Conservation (phyloP, 2,797 vertebrate species). For the Muraenolepis orangiensis region DNA sequence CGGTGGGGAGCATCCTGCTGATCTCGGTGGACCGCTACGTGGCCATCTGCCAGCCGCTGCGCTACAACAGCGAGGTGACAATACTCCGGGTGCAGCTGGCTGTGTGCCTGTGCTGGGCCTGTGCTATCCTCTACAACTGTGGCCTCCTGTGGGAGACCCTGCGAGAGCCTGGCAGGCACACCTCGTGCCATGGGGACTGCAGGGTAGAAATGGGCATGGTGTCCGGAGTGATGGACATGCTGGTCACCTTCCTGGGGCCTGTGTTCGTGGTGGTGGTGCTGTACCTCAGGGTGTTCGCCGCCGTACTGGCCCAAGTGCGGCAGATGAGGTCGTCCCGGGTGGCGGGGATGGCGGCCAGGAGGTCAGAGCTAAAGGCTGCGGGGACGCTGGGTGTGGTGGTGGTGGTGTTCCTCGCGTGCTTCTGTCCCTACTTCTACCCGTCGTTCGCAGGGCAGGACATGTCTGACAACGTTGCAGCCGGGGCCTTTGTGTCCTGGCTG, state of each 20-base stretch:
- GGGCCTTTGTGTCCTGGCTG: too few species aligned
- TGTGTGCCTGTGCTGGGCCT: constrained; percentile 54
- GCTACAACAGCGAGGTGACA: constrained; percentile 48
- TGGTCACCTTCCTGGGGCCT: constrained; percentile 50
- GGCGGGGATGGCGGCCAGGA: too few species aligned
- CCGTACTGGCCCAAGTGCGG: constrained; percentile 14
- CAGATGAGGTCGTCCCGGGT: not conserved
- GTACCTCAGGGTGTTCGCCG: constrained; percentile 53
- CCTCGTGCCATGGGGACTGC: constrained; percentile 54
- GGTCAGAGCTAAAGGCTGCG: too few species aligned
- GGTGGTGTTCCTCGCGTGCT: too few species aligned
- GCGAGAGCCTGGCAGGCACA: constrained; percentile 26
- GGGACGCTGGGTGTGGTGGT: too few species aligned
- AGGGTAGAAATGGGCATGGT: constrained; percentile 30
- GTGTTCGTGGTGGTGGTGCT: constrained; percentile 51
- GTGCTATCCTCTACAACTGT: constrained; percentile 47
- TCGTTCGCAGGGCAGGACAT: too few species aligned
- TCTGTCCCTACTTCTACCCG: too few species aligned
- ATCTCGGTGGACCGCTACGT: constrained; percentile 70
- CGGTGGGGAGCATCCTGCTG: constrained; percentile 75
- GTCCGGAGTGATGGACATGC: constrained; percentile 41
- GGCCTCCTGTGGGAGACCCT: constrained; percentile 43
- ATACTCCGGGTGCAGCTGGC: constrained; percentile 30
- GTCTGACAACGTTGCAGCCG: too few species aligned
- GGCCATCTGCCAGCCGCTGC: constrained; percentile 61